Evolutionary conservation across 1,140 invertebrate genomes (phyloP), one percentile per base, ranked within the genome.

Genomic region (Lepeophtheirus salmonis): DNA sequence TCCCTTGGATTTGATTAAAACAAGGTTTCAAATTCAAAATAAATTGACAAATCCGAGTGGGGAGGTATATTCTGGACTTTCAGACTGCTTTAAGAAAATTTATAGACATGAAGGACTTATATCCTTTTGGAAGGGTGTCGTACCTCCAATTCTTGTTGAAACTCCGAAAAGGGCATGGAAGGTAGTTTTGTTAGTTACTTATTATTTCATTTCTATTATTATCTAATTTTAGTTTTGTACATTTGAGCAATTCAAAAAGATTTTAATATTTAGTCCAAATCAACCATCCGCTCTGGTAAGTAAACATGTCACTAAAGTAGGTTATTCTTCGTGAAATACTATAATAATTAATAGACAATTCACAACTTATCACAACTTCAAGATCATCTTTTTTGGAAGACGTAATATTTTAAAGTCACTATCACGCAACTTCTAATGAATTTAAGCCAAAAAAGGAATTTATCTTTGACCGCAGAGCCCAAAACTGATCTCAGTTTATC

Each of bases 131-230:
- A 91, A 91, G 77, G 89, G 89, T 61, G 87, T 94, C 65, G 64
- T 94, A 63, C 89, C 89, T 2, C 89, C 89, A 10, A 82, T 94
- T 67, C 68, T 94, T 58, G 87, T 84, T n/a, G 89, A 95, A 75
- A 94, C 89, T 24, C 90, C 89, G 3, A 95, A 95, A 73, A 70
- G 89, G 68, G 89, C 89, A 52, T 82, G 88, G 0, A 94, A 52
- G 21, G 50, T 22, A 52, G 6, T 4, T 52, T 52, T 14, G 6
- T 52, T 18, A 52, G 4, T 21, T 14, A 18, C 16, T 12, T 6
- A 22, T 10, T 12, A 12, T 18, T 52, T 52, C 16, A 52, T 14
- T 52, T 14, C 70, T 22, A 17, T 48, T 65, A 21, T 2, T 23
- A 26, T 13, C 50, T 65, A 65, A 72, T 58, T 77, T 65, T 68